A percentile compares a stretch with the other conserved stretches of the same genome.
Conservation (phyloP, 1,140 invertebrate species). For the Drosophila carrolli region DNA sequence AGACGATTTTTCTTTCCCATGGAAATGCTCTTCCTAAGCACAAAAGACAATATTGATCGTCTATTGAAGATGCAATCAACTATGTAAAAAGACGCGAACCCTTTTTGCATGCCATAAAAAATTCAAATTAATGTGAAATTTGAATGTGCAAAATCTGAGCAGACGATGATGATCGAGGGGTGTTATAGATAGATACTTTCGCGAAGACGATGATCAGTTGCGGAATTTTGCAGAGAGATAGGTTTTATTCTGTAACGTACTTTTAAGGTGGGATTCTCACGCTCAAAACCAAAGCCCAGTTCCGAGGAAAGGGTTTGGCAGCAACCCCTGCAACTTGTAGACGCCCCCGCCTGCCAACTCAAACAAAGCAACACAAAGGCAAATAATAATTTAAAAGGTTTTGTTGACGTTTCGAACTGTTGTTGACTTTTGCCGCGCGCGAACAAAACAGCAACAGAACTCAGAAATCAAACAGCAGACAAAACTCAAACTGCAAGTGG, state of each 20-base stretch:
- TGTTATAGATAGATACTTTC: constrained; percentile 15
- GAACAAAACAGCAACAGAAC: constrained; percentile 76
- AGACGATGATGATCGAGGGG: constrained; percentile 24
- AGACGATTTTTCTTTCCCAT: constrained; percentile 76
- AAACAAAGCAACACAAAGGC: constrained; percentile 80
- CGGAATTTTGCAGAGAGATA: constrained; percentile 3
- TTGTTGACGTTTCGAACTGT: constrained; percentile 84
- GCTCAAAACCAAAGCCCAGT: constrained; percentile 35
- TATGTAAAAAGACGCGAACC: constrained; percentile 61
- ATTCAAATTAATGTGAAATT: constrained; percentile 78
- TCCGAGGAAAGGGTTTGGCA: constrained; percentile 36
- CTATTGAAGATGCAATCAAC: constrained; percentile 82
- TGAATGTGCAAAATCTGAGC: constrained; percentile 56
- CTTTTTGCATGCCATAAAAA: constrained; percentile 56
- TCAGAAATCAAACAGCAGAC: constrained; percentile 47
- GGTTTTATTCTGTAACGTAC: constrained; percentile 43
- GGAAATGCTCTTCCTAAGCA: constrained; percentile 68
- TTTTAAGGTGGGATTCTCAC: constrained; percentile 45
- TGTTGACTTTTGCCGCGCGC: constrained; percentile 82
- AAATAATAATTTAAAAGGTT: constrained; percentile 84
- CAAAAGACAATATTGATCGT: constrained; percentile 82
- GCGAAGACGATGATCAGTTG: constrained; percentile 20
- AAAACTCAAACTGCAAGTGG: constrained; percentile 73
- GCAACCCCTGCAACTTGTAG: constrained; percentile 10
- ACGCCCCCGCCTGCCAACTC: constrained; percentile 56